Conservation (phyloP, 2,113 vertebrate species). For the Helogale parvula region DNA sequence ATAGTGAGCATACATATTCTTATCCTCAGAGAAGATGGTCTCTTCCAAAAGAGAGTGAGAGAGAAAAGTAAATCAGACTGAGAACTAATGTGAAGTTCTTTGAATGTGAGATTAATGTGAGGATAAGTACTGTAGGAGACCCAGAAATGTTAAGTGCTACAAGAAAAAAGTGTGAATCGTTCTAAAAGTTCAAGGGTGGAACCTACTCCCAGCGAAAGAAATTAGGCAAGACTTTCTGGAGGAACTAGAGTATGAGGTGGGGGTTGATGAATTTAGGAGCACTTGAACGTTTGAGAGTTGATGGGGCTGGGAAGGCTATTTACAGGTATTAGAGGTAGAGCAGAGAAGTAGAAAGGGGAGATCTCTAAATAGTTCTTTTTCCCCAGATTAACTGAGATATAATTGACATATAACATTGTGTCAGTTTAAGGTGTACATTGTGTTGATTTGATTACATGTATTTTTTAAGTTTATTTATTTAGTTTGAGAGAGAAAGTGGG, state of each 20-base stretch:
- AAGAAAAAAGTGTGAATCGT: background rate
- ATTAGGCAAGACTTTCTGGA: background rate
- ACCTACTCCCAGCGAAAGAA: background rate
- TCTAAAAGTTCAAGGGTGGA: background rate
- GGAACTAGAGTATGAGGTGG: background rate
- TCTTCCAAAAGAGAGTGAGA: background rate
- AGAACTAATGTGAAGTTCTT: background rate
- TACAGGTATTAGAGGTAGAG: background rate
- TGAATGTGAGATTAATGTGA: background rate
- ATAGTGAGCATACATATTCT: background rate
- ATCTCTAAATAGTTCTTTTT: background rate
- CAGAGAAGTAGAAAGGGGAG: background rate
- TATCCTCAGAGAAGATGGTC: conserved; percentile 14
- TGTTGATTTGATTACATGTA: background rate
- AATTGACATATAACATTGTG: background rate
- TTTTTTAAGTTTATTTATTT: background rate
- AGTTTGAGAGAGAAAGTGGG: no score
- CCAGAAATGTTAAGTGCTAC: background rate
- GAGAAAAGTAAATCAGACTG: background rate
- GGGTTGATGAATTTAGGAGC: background rate
- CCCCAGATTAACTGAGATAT: background rate
- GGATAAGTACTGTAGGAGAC: background rate
- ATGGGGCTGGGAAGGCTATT: background rate
- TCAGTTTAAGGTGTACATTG: background rate
- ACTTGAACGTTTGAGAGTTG: background rate